Conservation (phyloP, 35 echinoderm and acorn worm species). For the Amphiura filiformis region DNA sequence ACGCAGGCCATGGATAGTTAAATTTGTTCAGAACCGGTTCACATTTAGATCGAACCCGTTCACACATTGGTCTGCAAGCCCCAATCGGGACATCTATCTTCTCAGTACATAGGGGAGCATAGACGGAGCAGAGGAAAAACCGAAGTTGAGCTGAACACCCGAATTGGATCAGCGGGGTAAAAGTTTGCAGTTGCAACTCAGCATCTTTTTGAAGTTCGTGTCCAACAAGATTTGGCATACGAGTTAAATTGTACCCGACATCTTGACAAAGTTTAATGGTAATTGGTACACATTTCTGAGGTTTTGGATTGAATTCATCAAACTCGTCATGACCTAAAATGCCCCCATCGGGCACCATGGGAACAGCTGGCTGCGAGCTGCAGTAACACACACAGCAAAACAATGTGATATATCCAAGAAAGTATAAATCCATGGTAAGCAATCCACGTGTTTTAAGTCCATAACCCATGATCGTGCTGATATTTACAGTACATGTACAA, state of each 20-base stretch:
- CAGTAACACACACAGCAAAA: not conserved
- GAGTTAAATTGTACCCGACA: slow-evolving; percentile 90
- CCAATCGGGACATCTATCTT: slow-evolving; percentile 89
- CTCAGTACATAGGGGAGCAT: slow-evolving; percentile 85
- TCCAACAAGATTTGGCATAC: slow-evolving; percentile 93
- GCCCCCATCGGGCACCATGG: not conserved
- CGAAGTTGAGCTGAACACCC: slow-evolving; percentile 65
- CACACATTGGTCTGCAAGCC: slow-evolving; percentile 87
- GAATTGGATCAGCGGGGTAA: slow-evolving; percentile 95
- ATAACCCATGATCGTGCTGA: not conserved
- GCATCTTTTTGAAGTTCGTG: slow-evolving; percentile 94
- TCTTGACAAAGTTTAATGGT: slow-evolving; percentile 75
- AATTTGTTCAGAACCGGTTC: slow-evolving; percentile 95
- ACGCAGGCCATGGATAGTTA: slow-evolving; percentile 78
- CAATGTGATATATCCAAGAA: not conserved
- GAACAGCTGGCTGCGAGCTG: not conserved
- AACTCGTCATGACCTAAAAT: slow-evolving; percentile 58
- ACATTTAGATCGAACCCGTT: slow-evolving; percentile 76
- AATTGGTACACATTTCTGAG: slow-evolving; percentile 78
- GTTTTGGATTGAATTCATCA: slow-evolving; percentile 80
- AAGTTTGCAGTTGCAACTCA: slow-evolving; percentile 84
- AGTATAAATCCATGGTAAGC: not conserved
- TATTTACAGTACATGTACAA: not conserved
- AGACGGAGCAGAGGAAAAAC: slow-evolving; percentile 97
- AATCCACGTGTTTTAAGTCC: not conserved